Conservation (phyloP, 2,113 vertebrate species). For the Todiramphus chloris region DNA sequence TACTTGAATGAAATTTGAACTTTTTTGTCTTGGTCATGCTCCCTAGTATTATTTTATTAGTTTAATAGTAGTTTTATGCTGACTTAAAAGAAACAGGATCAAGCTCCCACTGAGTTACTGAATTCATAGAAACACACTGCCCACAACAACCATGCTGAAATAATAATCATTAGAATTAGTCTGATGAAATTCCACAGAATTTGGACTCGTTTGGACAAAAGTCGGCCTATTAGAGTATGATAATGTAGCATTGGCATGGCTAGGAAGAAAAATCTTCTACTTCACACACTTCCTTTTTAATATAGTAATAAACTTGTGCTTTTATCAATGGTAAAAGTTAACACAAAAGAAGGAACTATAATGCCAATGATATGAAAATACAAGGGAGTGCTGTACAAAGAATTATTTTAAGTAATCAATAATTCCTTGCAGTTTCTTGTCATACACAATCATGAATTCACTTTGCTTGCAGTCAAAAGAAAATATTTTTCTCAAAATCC, state of each 20-base stretch:
- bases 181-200: constrained; percentile 25
- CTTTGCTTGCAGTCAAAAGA: neutral
- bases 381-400: constrained; percentile 27
- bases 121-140: neutral
- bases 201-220: neutral
- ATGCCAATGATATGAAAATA: constrained; percentile 14
- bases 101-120: neutral
- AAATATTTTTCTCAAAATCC: neutral
- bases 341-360: constrained; percentile 25
- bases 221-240: neutral
- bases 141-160: neutral
- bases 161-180: neutral
- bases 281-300: constrained; percentile 16
- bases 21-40: neutral
- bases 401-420: neutral
- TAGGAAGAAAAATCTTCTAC: neutral
- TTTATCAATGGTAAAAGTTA: neutral
- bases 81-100: neutral
- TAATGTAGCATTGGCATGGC: neutral
- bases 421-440: neutral
- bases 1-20: neutral
- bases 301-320: constrained; percentile 34
- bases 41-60: neutral
- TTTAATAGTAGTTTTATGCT: neutral
- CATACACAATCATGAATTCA: neutral